phyloP scores from a whole-genome alignment of 1,140 invertebrate genomes.

The Armadillidium nasatum region DNA sequence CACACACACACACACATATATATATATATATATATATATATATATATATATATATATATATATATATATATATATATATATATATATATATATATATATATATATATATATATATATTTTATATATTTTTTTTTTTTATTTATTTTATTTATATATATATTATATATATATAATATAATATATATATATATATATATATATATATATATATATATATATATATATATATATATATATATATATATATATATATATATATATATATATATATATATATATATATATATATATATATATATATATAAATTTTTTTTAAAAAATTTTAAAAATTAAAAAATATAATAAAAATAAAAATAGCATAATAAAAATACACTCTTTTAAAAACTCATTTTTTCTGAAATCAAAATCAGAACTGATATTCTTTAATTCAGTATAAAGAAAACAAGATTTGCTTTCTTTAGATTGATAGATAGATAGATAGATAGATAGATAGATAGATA shows the following conservation, averaged over 20 bases:
- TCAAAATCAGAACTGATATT: too few relatives aligned
- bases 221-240: constrained; percentile 16
- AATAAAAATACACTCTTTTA: too few relatives aligned
- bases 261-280: constrained; percentile 20
- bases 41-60: not conserved
- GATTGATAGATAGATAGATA: too few relatives aligned
- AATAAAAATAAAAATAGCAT: too few relatives aligned
- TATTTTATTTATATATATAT: constrained; percentile 16
- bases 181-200: constrained; percentile 17
- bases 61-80: constrained; percentile 7
- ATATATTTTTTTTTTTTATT: too few relatives aligned
- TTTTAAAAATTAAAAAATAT: too few relatives aligned
- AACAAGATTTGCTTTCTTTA: too few relatives aligned
- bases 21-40: not conserved
- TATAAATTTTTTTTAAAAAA: too few relatives aligned
- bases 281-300: constrained; percentile 17
- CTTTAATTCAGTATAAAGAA: too few relatives aligned
- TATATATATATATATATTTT: constrained; percentile 7
- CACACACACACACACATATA: too few relatives aligned
- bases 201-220: constrained; percentile 17
- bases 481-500: too few relatives aligned
- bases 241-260: constrained; percentile 19
- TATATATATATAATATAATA: constrained; percentile 17
- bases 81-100: not conserved
- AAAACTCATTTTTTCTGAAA: too few relatives aligned